Evolutionary conservation across 2,888 invertebrate genomes (phyloP).

Genomic region (Lordiphosa fenestrarum): DNA sequence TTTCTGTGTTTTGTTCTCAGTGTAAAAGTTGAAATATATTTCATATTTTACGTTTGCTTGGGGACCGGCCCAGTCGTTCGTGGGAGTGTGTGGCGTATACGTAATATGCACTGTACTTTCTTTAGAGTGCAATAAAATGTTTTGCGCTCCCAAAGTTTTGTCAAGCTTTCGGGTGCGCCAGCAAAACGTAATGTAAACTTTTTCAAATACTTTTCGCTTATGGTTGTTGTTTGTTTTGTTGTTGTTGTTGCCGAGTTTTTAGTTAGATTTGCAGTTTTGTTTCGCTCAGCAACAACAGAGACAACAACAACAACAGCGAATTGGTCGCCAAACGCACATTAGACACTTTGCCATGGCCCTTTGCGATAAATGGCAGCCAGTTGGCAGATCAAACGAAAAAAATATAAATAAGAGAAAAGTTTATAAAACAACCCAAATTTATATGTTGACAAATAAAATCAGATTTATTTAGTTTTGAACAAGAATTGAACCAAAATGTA

Average conservation of each 20-base stretch:
- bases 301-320: not conserved
- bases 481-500: too few relatives aligned
- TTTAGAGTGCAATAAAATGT: conserved; percentile 72
- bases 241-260: too few relatives aligned
- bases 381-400: conserved; percentile 30
- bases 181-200: conserved; percentile 36
- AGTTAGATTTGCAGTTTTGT: too few relatives aligned
- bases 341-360: too few relatives aligned
- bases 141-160: conserved; percentile 58
- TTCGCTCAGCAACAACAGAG: too few relatives aligned
- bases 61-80: conserved; percentile 51
- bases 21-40: conserved; percentile 72
- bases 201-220: conserved; percentile 55
- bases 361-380: conserved; percentile 52
- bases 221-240: conserved; percentile 46
- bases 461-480: too few relatives aligned
- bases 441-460: too few relatives aligned
- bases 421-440: too few relatives aligned
- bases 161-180: conserved; percentile 35
- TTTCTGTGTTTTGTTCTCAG: conserved; percentile 39
- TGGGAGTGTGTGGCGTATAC: conserved; percentile 39
- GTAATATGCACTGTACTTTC: conserved; percentile 53
- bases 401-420: too few relatives aligned
- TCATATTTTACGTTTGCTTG: conserved; percentile 76
- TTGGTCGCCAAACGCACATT: not conserved